Percentiles rank a stretch among this genome's conserved stretches.
These are phyloP conservation scores for Montifringilla adamsi DNA, from an alignment of 2,113 vertebrate genomes.

Conservation along the genomic window DNA sequence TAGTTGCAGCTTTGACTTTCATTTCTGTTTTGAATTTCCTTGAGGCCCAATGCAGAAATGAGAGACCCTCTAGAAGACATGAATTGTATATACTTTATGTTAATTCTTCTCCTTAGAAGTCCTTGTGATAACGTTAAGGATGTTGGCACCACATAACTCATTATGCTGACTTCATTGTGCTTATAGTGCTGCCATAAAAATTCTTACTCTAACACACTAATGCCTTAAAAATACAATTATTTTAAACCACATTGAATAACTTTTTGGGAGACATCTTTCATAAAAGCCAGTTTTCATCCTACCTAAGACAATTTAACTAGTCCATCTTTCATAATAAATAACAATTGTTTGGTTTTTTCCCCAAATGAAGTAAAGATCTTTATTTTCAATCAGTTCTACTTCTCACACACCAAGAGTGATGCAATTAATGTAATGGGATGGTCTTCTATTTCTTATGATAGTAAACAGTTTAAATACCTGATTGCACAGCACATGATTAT, in stretches of 20 bases:
- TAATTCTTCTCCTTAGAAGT: conserved; percentile 43
- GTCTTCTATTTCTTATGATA: not conserved
- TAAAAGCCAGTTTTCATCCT: not conserved
- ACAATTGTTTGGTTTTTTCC: not conserved
- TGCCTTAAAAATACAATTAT: not conserved
- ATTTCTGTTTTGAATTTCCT: conserved; percentile 74
- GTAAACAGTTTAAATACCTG: not conserved
- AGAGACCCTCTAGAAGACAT: conserved; percentile 52
- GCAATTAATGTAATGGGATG: not conserved
- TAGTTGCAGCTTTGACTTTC: conserved; percentile 66
- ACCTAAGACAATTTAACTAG: not conserved
- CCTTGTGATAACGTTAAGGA: conserved; percentile 48
- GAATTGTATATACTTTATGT: conserved; percentile 54
- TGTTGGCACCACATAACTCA: conserved; percentile 21
- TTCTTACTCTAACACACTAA: not conserved
- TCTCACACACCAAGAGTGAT: not conserved
- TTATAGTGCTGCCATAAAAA: conserved; percentile 29
- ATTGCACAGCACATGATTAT: not conserved
- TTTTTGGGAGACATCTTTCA: not conserved
- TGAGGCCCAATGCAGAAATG: conserved; percentile 62
- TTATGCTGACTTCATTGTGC: not conserved
- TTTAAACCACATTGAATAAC: not conserved
- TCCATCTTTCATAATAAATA: not conserved
- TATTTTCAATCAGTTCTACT: not conserved
- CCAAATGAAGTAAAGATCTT: not conserved